phyloP scores from a whole-genome alignment of 2,888 invertebrate genomes.

The Oscheius sp. region DNA sequence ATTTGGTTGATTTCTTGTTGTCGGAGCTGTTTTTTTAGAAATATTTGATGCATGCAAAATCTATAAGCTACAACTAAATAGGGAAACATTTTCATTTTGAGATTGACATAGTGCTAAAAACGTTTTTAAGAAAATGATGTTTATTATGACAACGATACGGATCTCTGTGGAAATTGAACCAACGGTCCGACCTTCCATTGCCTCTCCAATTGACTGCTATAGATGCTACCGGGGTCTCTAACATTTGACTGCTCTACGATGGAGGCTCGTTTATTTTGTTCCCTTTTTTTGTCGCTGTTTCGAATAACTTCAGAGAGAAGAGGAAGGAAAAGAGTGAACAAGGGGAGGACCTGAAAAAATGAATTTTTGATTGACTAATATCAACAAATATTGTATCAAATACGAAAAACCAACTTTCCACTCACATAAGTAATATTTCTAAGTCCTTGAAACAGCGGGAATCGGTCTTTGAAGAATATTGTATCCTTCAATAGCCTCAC shows the following conservation, averaged over 20 bases:
- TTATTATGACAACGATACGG: neutral
- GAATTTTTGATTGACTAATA: neutral
- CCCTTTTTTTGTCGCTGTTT: slow-evolving; percentile 3
- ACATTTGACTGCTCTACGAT: neutral
- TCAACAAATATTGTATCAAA: too few species aligned
- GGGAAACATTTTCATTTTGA: too few species aligned
- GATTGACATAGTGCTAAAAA: too few species aligned
- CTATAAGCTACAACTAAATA: too few species aligned
- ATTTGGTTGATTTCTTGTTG: too few species aligned
- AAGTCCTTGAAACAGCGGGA: slow-evolving; percentile 23
- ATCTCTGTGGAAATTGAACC: slow-evolving; percentile 5
- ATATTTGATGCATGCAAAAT: too few species aligned
- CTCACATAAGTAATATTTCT: slow-evolving; percentile 19
- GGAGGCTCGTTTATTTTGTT: slow-evolving; percentile 2
- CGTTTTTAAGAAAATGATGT: too few species aligned
- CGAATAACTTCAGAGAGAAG: slow-evolving; percentile 10
- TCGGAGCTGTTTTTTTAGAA: too few species aligned
- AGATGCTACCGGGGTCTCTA: slow-evolving; percentile 3
- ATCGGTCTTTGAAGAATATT: slow-evolving; percentile 1
- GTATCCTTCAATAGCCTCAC: neutral
- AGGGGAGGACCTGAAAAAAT: slow-evolving; percentile 13
- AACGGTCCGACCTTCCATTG: slow-evolving; percentile 17
- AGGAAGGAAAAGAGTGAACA: slow-evolving; percentile 14
- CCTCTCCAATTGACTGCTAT: slow-evolving; percentile 11
- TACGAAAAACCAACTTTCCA: too few species aligned